Base-by-base conservation (phyloP, 1,140 invertebrate genomes). In the Leptonema lineaticorne region DNA sequence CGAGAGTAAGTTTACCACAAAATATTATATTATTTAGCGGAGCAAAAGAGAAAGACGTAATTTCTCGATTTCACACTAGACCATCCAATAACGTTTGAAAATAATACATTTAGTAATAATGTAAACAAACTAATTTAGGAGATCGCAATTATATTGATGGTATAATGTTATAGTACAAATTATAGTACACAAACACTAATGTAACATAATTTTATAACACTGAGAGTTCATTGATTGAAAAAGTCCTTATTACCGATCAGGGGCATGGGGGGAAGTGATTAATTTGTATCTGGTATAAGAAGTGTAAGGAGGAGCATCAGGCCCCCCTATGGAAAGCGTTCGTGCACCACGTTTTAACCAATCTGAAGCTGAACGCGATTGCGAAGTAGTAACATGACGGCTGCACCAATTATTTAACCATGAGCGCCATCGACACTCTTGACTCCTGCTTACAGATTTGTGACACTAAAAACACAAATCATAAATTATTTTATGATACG, bases 371-470 rank as follows among this genome's bases (percentile, higher is more conserved):
- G 9, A 75, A 64, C 28, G 73, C 62, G 20, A 72, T 74, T 20
- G 71, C 71, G n/a, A 76, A 67, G 0, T 69, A 66, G 56, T 69
- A 60, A 67, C 72, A 63, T 68, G 26, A 11, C 75, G 74, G 53
- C 74, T 60, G 74, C 74, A 77, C 65, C 78, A 76, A 68, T 75
- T 74, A 18, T 74, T 65, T 74, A 79, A 45, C 71, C 71, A 73
- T 0, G 53, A 76, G 24, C 76, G 74, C 71, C 78, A 79, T 75
- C 78, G 77, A 1, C 74, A 75, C 4, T 75, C 76, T 57, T 77
- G 69, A 0, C 75, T 74, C 0, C 70, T 69, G 18, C 76, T 76
- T 2, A 75, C 69, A 3, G 67, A 67, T 59, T 75, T 75, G 71
- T 73, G 72, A 26, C 63, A 63, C 69, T 73, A 48, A 28, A 69